These are phyloP conservation scores for Psettodes erumei DNA, from an alignment of 2,113 vertebrate genomes.

Conservation along the genomic window DNA sequence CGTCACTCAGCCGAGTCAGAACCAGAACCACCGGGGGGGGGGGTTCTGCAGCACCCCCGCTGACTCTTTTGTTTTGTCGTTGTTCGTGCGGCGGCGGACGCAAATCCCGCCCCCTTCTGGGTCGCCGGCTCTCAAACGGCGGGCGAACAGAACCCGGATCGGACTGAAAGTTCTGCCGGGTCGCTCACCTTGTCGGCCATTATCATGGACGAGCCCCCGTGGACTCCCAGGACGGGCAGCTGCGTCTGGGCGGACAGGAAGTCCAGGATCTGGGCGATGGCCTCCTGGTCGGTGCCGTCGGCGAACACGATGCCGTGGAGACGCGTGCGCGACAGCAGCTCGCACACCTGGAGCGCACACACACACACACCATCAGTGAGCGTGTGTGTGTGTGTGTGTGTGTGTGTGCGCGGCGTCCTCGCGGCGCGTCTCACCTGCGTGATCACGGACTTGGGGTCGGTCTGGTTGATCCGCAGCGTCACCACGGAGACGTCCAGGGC, in stretches of 20 bases:
- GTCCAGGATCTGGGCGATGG: slow-evolving; percentile 98
- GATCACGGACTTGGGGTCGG: slow-evolving; percentile 89
- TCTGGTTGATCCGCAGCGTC: slow-evolving; percentile 92
- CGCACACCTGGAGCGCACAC: slow-evolving; percentile 84
- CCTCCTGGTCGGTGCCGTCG: slow-evolving; percentile 96
- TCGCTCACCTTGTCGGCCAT: slow-evolving; percentile 98
- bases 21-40: slow-evolving; percentile 56
- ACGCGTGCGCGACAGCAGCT: slow-evolving; percentile 93
- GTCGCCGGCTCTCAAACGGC: too few species aligned
- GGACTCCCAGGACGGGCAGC: slow-evolving; percentile 95
- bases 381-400: background rate
- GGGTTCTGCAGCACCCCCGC: too few species aligned
- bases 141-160: too few species aligned
- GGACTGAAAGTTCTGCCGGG: too few species aligned
- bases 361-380: slow-evolving; percentile 54
- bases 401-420: background rate
- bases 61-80: too few species aligned
- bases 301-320: slow-evolving; percentile 97
- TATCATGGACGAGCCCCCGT: slow-evolving; percentile 97
- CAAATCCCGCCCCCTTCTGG: too few species aligned
- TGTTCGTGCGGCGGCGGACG: too few species aligned
- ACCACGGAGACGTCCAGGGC: slow-evolving; percentile 89
- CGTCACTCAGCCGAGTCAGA: slow-evolving; percentile 58
- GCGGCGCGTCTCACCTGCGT: slow-evolving; percentile 69
- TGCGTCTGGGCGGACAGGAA: slow-evolving; percentile 98